Conservation (phyloP, 2,888 invertebrate genomes). For the Parapristionchus giblindavisi region DNA sequence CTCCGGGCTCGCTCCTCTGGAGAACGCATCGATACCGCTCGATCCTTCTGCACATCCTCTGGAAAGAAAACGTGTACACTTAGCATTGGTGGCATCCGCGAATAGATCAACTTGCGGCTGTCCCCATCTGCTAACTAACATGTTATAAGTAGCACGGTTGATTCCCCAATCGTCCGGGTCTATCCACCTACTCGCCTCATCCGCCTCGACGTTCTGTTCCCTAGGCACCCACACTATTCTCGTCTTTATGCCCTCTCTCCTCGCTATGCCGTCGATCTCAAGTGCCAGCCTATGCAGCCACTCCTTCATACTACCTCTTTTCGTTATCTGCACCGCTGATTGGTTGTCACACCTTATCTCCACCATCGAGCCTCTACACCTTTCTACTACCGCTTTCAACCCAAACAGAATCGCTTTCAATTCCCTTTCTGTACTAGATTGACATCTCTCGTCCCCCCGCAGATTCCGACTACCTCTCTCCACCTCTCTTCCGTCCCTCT, state of each 20-base stretch:
- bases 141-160: too few species aligned
- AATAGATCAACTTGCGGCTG: too few species aligned
- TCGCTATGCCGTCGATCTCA: neutral
- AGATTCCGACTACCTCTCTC: neutral
- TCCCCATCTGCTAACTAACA: too few species aligned
- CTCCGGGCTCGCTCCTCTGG: too few species aligned
- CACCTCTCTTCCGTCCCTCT: neutral
- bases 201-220: neutral
- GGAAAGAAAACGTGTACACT: too few species aligned
- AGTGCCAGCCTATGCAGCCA: neutral
- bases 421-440: neutral
- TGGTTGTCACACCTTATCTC: neutral
- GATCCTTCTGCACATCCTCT: too few species aligned
- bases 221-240: neutral
- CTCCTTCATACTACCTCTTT: neutral
- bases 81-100: too few species aligned
- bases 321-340: neutral
- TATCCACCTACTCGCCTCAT: neutral
- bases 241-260: neutral
- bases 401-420: neutral
- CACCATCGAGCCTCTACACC: neutral
- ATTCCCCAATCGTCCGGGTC: too few species aligned
- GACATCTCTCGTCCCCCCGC: neutral
- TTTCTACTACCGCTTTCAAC: neutral
- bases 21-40: too few species aligned